Conservation (phyloP, 2,113 vertebrate species). For the Vulpes ferrilata region DNA sequence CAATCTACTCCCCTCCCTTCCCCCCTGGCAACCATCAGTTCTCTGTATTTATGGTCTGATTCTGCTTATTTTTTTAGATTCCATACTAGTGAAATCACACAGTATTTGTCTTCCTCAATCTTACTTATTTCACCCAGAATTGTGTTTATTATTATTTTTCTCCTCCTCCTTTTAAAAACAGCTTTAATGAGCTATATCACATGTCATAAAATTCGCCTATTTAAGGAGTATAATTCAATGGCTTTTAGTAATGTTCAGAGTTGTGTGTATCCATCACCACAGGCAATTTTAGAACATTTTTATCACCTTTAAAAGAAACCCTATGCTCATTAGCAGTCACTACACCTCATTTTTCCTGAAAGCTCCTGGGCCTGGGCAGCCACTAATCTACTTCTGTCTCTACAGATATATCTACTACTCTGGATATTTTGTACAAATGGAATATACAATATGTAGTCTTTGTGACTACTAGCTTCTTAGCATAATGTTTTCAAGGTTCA, state of each 20-base stretch:
- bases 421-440: constrained; percentile 18
- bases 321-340: constrained; percentile 8
- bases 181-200: neutral
- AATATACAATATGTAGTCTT: neutral
- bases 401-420: neutral
- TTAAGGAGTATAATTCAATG: neutral
- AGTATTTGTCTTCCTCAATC: neutral
- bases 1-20: neutral
- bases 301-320: constrained; percentile 6
- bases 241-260: constrained; percentile 8
- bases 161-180: neutral
- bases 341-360: neutral
- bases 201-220: neutral
- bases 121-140: neutral
- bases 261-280: neutral
- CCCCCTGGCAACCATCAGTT: neutral
- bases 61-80: neutral
- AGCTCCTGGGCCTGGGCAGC: neutral
- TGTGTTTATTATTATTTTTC: neutral
- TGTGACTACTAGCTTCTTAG: constrained; percentile 35
- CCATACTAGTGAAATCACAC: neutral
- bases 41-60: neutral
- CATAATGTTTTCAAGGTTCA: neutral
- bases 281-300: constrained; percentile 34
- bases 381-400: constrained; percentile 25